Conservation (phyloP, 2,888 invertebrate genomes). For the Argynnis bischoffii region DNA sequence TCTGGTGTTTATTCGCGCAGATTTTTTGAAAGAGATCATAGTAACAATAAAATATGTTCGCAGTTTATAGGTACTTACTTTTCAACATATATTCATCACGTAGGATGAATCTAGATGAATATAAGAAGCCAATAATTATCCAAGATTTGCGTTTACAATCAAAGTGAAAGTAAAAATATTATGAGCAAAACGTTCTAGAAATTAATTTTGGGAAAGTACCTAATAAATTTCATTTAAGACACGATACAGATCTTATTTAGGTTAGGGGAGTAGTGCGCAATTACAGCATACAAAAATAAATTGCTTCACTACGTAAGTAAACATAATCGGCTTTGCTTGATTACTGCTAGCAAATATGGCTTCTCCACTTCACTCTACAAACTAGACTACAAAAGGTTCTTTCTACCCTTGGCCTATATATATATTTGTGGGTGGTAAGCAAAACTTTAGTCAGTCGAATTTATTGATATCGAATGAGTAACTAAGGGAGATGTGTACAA, state of each 20-base stretch:
- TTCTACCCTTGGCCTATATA: conserved; percentile 29
- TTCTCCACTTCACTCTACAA: conserved; percentile 15
- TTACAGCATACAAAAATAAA: conserved; percentile 11
- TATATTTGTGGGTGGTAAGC: conserved; percentile 8
- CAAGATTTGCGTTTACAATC: no score
- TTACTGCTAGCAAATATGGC: conserved; percentile 23
- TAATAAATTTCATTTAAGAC: not conserved
- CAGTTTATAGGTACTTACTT: no score
- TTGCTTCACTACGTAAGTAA: conserved; percentile 11
- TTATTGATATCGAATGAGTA: not conserved
- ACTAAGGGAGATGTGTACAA: not conserved
- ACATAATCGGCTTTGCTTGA: conserved; percentile 21
- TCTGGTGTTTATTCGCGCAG: no score
- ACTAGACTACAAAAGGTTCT: conserved; percentile 10
- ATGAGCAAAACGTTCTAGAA: not conserved
- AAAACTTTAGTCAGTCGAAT: not conserved
- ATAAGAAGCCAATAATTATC: no score
- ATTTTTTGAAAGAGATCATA: no score
- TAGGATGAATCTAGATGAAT: no score
- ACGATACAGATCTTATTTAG: conserved; percentile 1
- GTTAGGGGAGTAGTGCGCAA: not conserved
- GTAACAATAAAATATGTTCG: no score
- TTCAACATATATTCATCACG: no score
- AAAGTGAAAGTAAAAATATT: not conserved
- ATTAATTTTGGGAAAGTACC: no score